Evolutionary conservation across 2,888 invertebrate genomes (phyloP), one percentile per base, ranked within the genome.

Genomic region (Hypomecis atomaria): DNA sequence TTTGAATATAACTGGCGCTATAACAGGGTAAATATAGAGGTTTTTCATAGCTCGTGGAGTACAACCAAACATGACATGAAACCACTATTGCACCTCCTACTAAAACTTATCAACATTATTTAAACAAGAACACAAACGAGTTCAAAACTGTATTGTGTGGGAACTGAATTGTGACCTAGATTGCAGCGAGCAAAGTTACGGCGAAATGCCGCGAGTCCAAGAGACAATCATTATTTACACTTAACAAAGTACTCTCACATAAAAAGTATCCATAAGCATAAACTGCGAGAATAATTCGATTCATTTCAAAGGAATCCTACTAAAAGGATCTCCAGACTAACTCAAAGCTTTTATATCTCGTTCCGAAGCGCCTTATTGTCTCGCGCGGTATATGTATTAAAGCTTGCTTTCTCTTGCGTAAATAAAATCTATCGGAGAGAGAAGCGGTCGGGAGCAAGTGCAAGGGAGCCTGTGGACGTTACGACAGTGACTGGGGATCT

Each of bases 261-360:
- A 89, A 87, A 86, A 86, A 81, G 81, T 80, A 76, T 75, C 82
- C 79, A 79, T 85, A 83, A 86, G 84, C 84, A 88, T 89, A 89
- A 89, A 89, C 87, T 89, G 86, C 75, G 84, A 85, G 86, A 91
- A 91, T 92, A 90, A 91, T 91, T 91, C 89, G 90, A 92, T 89
- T 92, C 89, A 90, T 92, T 91, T 91, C 90, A 92, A 92, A 90
- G 89, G 88, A 90, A 90, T 90, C 84, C 85, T 83, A 86, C 89
- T 88, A 89, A 92, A 92, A 88, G 90, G 88, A 90, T 85, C 81
- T 86, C 81, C 82, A 85, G 87, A 87, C 89, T 91, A 90, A 90
- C 90, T 92, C 92, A 92, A 92, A 92, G 92, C 92, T 91, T 92
- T 92, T 92, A 92, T 92, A 89, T 91, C 89, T 89, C 90, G 88